A percentile compares a stretch with the other conserved stretches of the same genome.
Conservation (phyloP, 1,140 invertebrate species). For the Zophobas atratus region DNA sequence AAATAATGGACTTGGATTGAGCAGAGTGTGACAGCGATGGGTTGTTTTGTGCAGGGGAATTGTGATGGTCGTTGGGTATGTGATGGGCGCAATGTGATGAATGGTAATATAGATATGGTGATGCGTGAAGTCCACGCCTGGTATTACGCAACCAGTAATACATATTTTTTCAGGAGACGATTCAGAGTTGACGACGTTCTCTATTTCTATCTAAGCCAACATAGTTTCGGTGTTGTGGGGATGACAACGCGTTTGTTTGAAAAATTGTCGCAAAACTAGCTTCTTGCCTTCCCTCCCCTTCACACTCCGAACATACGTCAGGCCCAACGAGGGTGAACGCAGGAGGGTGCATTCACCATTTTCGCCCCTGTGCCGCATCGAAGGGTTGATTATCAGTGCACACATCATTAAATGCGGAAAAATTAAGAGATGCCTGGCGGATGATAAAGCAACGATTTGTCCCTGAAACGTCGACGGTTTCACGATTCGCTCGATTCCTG, state of each 20-base stretch:
- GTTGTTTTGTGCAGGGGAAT: conserved; percentile 54
- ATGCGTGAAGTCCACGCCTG: no score
- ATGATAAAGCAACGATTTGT: neutral
- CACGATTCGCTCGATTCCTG: conserved; percentile 33
- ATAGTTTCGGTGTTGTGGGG: no score
- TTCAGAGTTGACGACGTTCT: no score
- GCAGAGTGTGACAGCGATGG: conserved; percentile 55
- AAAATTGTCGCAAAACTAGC: no score
- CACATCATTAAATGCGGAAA: conserved; percentile 32
- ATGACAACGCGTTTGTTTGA: no score
- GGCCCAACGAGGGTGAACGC: no score
- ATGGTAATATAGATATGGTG: no score
- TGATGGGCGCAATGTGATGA: neutral
- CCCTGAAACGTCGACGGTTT: neutral
- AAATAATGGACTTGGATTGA: conserved; percentile 56
- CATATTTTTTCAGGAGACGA: no score
- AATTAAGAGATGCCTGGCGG: neutral
- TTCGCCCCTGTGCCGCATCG: neutral
- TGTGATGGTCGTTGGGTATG: neutral
- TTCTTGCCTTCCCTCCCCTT: no score
- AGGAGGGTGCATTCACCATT: neutral
- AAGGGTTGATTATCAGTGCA: conserved; percentile 22
- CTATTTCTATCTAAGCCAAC: no score
- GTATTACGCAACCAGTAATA: no score
- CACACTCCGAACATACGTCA: neutral